These are phyloP conservation scores for Porites cylindrica DNA, from an alignment of 92 coral and sea anemone genomes.

Conservation along the genomic window DNA sequence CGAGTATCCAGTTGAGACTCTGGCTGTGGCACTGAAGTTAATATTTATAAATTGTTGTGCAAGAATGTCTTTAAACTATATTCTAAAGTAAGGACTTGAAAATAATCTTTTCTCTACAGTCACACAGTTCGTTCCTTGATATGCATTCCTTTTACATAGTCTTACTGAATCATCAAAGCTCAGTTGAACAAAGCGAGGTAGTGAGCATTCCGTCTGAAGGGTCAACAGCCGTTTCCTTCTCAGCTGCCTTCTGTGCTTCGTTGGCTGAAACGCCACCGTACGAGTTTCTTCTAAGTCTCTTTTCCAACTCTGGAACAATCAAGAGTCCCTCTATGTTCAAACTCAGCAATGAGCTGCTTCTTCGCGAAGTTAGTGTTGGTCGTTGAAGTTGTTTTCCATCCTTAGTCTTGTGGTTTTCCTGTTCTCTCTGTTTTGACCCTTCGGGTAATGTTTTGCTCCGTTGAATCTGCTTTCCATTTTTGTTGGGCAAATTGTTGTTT, in stretches of 20 bases:
- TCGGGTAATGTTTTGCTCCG: not conserved
- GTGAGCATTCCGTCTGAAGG: slow-evolving; percentile 54
- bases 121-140: not conserved
- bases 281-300: slow-evolving; percentile 32
- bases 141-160: no score
- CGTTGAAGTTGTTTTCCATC: not conserved
- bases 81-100: not conserved
- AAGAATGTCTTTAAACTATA: no score
- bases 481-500: not conserved
- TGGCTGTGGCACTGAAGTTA: not conserved
- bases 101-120: not conserved
- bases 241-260: not conserved
- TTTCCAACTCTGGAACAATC: slow-evolving; percentile 44
- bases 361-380: slow-evolving; percentile 20
- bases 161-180: slow-evolving; percentile 8
- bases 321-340: slow-evolving; percentile 40
- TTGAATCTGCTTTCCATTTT: slow-evolving; percentile 25
- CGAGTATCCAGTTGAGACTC: not conserved
- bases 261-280: slow-evolving; percentile 18
- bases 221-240: slow-evolving; percentile 32
- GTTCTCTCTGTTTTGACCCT: not conserved
- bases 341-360: slow-evolving; percentile 37
- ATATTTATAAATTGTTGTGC: not conserved
- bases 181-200: slow-evolving; percentile 54
- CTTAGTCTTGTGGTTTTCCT: not conserved